phyloP scores from a whole-genome alignment of 2,113 vertebrate genomes.

The Sterna hirundo region DNA sequence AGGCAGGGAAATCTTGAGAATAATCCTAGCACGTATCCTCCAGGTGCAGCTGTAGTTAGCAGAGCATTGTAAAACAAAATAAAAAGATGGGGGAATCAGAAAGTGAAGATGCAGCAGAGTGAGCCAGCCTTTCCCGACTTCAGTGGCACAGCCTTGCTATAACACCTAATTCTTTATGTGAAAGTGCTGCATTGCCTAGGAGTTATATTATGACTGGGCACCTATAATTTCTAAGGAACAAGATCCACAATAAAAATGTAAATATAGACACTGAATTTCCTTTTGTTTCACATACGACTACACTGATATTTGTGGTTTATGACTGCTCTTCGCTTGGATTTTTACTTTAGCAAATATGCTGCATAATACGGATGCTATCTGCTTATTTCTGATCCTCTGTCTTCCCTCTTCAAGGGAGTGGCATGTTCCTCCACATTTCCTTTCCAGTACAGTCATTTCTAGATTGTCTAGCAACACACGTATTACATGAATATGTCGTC shows the following conservation, averaged over 20 bases:
- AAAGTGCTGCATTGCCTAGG: background rate
- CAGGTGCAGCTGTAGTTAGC: background rate
- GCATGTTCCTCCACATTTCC: background rate
- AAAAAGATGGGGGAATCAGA: background rate
- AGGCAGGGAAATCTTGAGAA: background rate
- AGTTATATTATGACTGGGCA: background rate
- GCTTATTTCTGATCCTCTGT: background rate
- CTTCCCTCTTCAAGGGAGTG: background rate
- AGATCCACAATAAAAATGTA: background rate
- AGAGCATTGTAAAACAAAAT: background rate
- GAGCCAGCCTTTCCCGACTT: background rate
- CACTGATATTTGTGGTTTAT: background rate
- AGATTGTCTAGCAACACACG: background rate
- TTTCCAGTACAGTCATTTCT: background rate
- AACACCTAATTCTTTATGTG: background rate
- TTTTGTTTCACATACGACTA: background rate
- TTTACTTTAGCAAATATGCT: background rate
- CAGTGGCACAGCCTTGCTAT: background rate
- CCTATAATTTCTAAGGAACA: background rate
- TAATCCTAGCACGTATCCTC: background rate
- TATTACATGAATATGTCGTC: background rate
- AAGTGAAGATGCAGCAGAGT: background rate
- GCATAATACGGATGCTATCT: background rate
- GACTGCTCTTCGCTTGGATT: background rate
- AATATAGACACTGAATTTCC: background rate